phyloP scores from a whole-genome alignment of 2,113 vertebrate species.

The Heliornis fulica region DNA sequence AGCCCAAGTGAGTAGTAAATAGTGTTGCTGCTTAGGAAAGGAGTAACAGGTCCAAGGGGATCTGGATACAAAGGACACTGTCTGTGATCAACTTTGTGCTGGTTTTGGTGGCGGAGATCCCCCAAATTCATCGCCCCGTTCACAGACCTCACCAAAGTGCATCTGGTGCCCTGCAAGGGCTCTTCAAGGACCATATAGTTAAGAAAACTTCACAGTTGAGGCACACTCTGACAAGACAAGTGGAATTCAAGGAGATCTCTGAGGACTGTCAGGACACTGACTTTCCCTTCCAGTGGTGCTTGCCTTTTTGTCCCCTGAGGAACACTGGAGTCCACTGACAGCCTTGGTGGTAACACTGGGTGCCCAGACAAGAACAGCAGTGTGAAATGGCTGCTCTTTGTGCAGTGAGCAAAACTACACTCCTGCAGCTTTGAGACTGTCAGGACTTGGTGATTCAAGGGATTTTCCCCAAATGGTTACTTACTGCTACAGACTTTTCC shows the following conservation, averaged over 20 bases:
- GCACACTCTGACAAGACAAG: background rate
- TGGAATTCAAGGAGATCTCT: background rate
- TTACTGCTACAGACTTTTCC: background rate
- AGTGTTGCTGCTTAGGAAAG: background rate
- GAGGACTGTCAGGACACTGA: background rate
- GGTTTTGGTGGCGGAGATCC: background rate
- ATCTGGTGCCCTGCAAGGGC: background rate
- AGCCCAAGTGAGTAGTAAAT: background rate
- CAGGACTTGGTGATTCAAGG: too few species aligned
- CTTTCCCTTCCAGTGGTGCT: background rate
- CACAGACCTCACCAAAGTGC: background rate
- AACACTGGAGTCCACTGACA: background rate
- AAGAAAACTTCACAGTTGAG: background rate
- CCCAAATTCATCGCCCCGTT: background rate
- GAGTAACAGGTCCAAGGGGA: background rate
- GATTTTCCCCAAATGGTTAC: background rate
- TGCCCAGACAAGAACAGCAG: background rate
- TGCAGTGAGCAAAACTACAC: background rate
- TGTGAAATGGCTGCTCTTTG: background rate
- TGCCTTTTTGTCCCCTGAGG: background rate
- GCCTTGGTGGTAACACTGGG: background rate
- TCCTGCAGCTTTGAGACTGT: background rate
- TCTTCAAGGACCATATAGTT: background rate
- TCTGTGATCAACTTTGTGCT: background rate
- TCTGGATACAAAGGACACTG: rapidly evolving